A percentile compares a stretch with the other conserved stretches of the same genome.
These are phyloP conservation scores for Perognathus longimembris DNA, from an alignment of 2,113 vertebrate species.

Conservation along the genomic window DNA sequence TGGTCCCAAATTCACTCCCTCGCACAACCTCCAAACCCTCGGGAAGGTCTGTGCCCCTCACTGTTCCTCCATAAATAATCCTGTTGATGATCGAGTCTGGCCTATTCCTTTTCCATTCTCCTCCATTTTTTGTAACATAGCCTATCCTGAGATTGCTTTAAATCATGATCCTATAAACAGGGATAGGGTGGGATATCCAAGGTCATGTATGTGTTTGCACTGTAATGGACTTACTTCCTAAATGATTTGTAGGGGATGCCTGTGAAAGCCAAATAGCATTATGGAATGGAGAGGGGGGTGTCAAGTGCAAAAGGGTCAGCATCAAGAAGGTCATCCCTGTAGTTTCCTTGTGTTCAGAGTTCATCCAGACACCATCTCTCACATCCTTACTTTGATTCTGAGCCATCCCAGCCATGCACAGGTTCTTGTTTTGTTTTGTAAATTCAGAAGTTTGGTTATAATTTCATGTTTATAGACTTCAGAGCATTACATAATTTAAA, in stretches of 20 bases:
- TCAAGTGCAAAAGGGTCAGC: not conserved
- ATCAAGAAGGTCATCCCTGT: not conserved
- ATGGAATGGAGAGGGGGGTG: not conserved
- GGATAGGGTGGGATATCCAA: not conserved
- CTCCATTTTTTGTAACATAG: no score
- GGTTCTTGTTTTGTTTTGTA: not conserved
- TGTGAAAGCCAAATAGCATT: not conserved
- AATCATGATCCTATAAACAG: not conserved
- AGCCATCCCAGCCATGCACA: not conserved
- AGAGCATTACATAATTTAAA: conserved; percentile 1
- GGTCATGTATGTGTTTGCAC: not conserved
- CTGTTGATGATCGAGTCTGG: no score
- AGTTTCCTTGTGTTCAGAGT: not conserved
- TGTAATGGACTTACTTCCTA: not conserved
- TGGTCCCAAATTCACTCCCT: no score
- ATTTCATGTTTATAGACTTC: conserved; percentile 7
- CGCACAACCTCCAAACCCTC: no score
- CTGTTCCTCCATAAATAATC: no score
- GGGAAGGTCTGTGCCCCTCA: no score
- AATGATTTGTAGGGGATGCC: not conserved
- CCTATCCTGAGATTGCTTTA: not conserved
- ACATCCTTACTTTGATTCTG: not conserved
- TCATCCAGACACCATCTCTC: not conserved
- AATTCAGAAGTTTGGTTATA: not conserved
- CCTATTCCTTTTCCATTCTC: no score